Conservation (phyloP, 2,888 invertebrate species). For the Stegophylla sp. region DNA sequence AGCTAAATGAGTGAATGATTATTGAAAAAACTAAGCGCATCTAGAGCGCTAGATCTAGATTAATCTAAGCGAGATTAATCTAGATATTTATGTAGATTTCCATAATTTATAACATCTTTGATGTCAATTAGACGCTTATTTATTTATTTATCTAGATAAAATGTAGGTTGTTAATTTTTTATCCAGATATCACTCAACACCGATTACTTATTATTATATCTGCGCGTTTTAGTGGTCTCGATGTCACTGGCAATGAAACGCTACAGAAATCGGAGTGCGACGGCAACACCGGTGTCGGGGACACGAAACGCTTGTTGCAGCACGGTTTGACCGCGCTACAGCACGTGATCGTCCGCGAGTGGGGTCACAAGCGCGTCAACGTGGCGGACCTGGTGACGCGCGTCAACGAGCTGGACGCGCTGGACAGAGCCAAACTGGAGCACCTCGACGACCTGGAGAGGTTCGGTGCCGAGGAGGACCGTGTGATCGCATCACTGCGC, state of each 20-base stretch:
- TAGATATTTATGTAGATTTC: too few relatives aligned
- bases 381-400: background rate
- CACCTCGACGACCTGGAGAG: background rate
- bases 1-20: too few relatives aligned
- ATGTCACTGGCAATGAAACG: background rate
- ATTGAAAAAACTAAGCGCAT: too few relatives aligned
- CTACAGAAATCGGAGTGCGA: background rate
- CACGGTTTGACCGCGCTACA: background rate
- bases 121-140: too few relatives aligned
- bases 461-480: slow-evolving; percentile 12
- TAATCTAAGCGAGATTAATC: too few relatives aligned
- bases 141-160: too few relatives aligned
- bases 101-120: too few relatives aligned
- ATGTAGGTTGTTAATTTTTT: too few relatives aligned
- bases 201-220: too few relatives aligned
- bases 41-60: too few relatives aligned
- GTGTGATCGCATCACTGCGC: slow-evolving; percentile 1
- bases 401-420: background rate
- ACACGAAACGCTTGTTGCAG: background rate
- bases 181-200: too few relatives aligned
- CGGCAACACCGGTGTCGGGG: background rate
- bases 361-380: background rate
- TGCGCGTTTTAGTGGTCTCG: too few relatives aligned
- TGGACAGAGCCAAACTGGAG: slow-evolving; percentile 27
- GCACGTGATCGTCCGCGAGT: background rate